These are phyloP conservation scores for Saccopteryx leptura DNA, from an alignment of 2,113 vertebrate genomes.

Conservation along the genomic window DNA sequence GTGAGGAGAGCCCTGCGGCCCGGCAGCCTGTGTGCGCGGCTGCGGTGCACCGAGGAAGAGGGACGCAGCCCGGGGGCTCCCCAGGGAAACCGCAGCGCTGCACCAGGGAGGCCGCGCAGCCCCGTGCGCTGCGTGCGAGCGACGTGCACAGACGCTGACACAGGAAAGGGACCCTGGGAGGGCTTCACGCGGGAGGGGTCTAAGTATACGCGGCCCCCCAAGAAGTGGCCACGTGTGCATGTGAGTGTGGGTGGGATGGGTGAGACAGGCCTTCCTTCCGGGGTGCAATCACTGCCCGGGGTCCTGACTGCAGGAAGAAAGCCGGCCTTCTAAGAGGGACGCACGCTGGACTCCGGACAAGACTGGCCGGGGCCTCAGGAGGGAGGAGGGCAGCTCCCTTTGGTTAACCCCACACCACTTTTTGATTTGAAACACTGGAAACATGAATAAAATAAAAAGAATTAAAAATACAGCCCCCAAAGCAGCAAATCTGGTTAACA, in stretches of 20 bases:
- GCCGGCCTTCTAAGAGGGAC: not conserved
- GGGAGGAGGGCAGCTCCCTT: not conserved
- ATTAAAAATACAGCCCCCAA: not conserved
- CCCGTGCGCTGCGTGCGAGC: too few species aligned
- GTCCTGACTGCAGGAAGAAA: not conserved
- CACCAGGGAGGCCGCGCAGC: not conserved
- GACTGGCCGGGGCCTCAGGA: fast-evolving
- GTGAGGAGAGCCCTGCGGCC: too few species aligned
- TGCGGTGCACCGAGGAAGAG: too few species aligned
- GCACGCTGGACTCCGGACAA: too few species aligned
- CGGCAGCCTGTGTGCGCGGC: too few species aligned
- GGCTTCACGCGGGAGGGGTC: not conserved
- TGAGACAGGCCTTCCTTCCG: not conserved
- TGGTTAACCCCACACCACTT: fast-evolving
- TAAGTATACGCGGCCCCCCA: fast-evolving
- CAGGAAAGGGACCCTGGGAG: not conserved
- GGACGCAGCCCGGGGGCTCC: not conserved
- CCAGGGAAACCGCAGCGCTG: not conserved
- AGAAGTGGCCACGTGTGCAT: not conserved
- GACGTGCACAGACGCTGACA: not conserved
- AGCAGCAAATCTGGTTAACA: not conserved
- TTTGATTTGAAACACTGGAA: not conserved
- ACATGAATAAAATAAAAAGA: not conserved
- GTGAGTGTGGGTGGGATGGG: too few species aligned
- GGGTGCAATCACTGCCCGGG: fast-evolving